Base-by-base conservation (phyloP, 2,888 invertebrate genomes). In the Epinotia demarniana region DNA sequence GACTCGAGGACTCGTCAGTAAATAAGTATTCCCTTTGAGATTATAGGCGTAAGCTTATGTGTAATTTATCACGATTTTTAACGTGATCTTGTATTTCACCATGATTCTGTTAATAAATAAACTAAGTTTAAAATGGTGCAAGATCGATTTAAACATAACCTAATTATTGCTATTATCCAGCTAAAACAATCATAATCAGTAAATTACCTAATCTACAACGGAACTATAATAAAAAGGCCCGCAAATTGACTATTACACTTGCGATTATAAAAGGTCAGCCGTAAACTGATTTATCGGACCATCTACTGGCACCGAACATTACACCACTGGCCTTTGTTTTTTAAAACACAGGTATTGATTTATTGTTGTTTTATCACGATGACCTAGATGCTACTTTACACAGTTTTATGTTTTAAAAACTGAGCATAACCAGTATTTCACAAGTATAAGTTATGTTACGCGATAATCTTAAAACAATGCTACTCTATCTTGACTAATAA, bases 291-390 rank as follows among this genome's bases (percentile, higher is more conserved):
- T 66, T 71, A 70, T 75, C 75, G 33, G 16, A 12, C 49, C 39
- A 75, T 64, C 64, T 73, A 39, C 27, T 67, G 0, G 49, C 49
- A 57, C 16, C n/a, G 46, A 61, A 61, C 19, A 63, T 75, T 75
- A 71, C 75, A 66, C 23, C 58, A 71, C 13, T 66, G 53, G 33
- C 46, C 63, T 63, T 75, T 71, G 75, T 75, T 75, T 74, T 75
- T 71, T 58, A 62, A 73, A 73, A 27, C 68, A 62, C 49, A 33
- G 19, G 46, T 75, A 71, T 74, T 70, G 63, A 71, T 66, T 71
- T 71, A 71, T 60, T 60, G 66, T 53, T 64, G 9, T 19, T 33
- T 23, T 75, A 75, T 75, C 75, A n/a, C 33, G 75, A 75, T 75
- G 70, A 23, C 75, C 75, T 75, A 71, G 53, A 64, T 70, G 53